phyloP scores from a whole-genome alignment of 2,797 vertebrate genomes.

The Macrochelys suwanniensis region DNA sequence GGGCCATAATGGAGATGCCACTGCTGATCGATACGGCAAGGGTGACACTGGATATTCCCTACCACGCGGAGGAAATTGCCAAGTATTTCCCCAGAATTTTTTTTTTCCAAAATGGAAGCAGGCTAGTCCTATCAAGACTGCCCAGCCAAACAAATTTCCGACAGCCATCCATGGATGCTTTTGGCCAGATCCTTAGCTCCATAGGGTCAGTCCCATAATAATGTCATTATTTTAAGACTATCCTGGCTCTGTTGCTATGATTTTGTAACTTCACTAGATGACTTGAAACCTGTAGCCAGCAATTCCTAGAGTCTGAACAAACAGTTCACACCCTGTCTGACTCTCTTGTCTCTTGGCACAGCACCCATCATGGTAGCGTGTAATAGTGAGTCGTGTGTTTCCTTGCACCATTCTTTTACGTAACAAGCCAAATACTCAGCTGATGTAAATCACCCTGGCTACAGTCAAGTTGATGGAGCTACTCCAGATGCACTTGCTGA shows the following conservation, averaged over 20 bases:
- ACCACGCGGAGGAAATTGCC: not conserved
- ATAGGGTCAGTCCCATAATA: not conserved
- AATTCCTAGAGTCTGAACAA: not conserved
- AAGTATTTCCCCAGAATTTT: not conserved
- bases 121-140: not conserved
- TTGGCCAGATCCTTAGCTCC: not conserved
- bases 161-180: not conserved
- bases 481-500: rapidly evolving
- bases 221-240: not conserved
- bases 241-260: conserved; percentile 15
- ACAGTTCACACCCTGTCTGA: not conserved
- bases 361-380: conserved; percentile 7
- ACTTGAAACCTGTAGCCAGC: not conserved
- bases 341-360: not conserved
- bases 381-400: not conserved
- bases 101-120: too few relatives aligned
- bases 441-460: not conserved
- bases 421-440: not conserved
- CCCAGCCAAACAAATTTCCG: rapidly evolving
- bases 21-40: not conserved
- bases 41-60: rapidly evolving
- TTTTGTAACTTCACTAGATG: not conserved
- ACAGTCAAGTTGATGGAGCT: not conserved
- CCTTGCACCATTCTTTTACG: not conserved
- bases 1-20: rapidly evolving